Conservation (phyloP, 2,797 vertebrate genomes). For the Ptychobarbus kaznakovi region DNA sequence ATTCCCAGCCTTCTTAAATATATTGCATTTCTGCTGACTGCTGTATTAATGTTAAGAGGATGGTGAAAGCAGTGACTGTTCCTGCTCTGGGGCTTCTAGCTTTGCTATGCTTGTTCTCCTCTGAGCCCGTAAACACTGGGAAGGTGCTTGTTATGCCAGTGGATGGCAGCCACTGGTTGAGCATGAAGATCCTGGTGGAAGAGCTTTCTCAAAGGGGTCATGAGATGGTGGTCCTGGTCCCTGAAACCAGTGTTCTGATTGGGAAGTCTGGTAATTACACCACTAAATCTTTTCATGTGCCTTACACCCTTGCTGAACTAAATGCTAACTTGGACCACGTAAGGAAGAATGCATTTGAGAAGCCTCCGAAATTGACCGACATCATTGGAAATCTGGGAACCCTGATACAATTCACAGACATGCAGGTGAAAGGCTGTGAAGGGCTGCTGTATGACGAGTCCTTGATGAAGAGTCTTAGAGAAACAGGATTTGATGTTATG, state of each 20-base stretch:
- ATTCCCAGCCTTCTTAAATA: constrained; percentile 3
- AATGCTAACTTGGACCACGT: fast-evolving
- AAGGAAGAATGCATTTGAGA: constrained; percentile 41
- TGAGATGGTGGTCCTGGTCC: constrained; percentile 73
- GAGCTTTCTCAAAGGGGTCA: constrained; percentile 73
- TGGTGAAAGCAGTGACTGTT: constrained; percentile 64
- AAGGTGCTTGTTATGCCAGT: constrained; percentile 78
- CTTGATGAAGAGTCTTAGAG: constrained; percentile 69
- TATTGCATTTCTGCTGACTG: background rate
- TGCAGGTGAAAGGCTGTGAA: constrained; percentile 70
- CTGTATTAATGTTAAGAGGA: constrained; percentile 44
- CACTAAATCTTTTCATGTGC: constrained; percentile 69
- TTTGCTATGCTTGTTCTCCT: constrained; percentile 66
- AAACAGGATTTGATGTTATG: constrained; percentile 67
- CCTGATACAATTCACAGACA: constrained; percentile 63
- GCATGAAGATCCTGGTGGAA: constrained; percentile 79
- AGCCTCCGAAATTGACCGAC: constrained; percentile 43
- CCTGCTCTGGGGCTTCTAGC: constrained; percentile 61
- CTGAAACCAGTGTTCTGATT: constrained; percentile 75
- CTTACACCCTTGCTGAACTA: constrained; percentile 70
- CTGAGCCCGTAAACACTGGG: constrained; percentile 65
- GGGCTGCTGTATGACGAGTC: constrained; percentile 68
- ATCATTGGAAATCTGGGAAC: constrained; percentile 51
- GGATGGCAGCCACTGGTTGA: constrained; percentile 85
- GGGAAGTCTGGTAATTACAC: constrained; percentile 61